phyloP scores from a whole-genome alignment of 92 coral and sea anemone species.

The Ricordea florida region DNA sequence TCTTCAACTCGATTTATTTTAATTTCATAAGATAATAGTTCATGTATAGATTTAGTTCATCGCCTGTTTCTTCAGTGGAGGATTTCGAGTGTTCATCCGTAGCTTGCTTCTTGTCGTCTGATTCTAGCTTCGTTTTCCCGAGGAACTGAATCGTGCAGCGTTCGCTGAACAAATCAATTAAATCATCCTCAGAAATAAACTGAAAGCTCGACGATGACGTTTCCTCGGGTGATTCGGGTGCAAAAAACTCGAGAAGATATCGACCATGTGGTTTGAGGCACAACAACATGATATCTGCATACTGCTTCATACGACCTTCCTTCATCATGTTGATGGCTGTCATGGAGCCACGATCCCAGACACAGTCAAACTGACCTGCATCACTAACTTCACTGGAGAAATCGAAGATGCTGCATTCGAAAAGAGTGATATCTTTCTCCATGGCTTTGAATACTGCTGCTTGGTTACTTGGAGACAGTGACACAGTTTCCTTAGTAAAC shows the following conservation, averaged over 20 bases:
- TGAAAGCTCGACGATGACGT: constrained; percentile 3
- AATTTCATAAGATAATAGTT: too few relatives aligned
- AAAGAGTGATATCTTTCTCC: constrained; percentile 40
- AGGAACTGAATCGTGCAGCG: constrained; percentile 9
- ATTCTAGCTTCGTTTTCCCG: constrained; percentile 3
- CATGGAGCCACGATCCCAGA: constrained; percentile 52
- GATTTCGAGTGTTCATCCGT: too few relatives aligned
- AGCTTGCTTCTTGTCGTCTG: too few relatives aligned
- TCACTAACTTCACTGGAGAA: constrained; percentile 16
- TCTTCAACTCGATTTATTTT: too few relatives aligned
- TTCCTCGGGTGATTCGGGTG: constrained; percentile 9
- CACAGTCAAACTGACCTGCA: constrained; percentile 42
- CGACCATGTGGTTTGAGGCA: constrained; percentile 21
- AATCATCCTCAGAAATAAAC: constrained; percentile 19
- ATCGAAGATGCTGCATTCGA: constrained; percentile 41
- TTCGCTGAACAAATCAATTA: constrained; percentile 2
- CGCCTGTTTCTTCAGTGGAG: too few relatives aligned
- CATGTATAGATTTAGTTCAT: too few relatives aligned
- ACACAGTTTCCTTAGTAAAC: not conserved
- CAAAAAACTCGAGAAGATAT: constrained; percentile 18
- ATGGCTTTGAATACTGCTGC: constrained; percentile 16
- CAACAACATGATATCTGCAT: constrained; percentile 18
- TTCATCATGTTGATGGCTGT: constrained; percentile 42
- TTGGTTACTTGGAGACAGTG: not conserved
- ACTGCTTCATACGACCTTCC: constrained; percentile 18